These are phyloP conservation scores for Nasonia giraulti DNA, from an alignment of 1,140 invertebrate species.

Conservation along the genomic window DNA sequence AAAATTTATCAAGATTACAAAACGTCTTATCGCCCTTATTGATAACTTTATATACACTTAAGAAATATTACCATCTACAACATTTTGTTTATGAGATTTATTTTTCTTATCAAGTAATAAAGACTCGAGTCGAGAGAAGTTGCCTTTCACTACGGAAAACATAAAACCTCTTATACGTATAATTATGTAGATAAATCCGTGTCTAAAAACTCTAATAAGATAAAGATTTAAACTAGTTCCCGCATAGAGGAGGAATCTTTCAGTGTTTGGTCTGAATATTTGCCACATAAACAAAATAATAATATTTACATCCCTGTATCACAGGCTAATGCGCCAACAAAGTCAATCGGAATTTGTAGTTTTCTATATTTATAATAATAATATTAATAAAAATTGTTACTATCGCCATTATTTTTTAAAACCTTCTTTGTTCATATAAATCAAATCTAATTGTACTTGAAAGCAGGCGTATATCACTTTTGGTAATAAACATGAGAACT, in stretches of 20 bases:
- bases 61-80: constrained; percentile 31
- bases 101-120: constrained; percentile 23
- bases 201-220: constrained; percentile 35
- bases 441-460: constrained; percentile 44
- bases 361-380: constrained; percentile 17
- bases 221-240: constrained; percentile 48
- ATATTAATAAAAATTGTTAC: constrained; percentile 16
- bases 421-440: constrained; percentile 24
- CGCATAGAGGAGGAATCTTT: constrained; percentile 48
- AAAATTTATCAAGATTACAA: constrained; percentile 43
- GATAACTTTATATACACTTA: constrained; percentile 48
- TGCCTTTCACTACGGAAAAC: constrained; percentile 4
- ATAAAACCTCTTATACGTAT: constrained; percentile 20
- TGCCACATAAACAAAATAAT: constrained; percentile 55
- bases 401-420: constrained; percentile 21
- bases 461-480: constrained; percentile 37
- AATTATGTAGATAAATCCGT: constrained; percentile 37
- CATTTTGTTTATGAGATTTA: constrained; percentile 35
- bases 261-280: constrained; percentile 44
- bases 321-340: constrained; percentile 49
- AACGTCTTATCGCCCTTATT: constrained; percentile 37
- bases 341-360: constrained; percentile 33
- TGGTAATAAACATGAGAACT: constrained; percentile 9
- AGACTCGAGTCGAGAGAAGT: constrained; percentile 33
- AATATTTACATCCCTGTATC: constrained; percentile 60